Conservation (phyloP, 1,140 invertebrate species). For the Prorops nasuta region DNA sequence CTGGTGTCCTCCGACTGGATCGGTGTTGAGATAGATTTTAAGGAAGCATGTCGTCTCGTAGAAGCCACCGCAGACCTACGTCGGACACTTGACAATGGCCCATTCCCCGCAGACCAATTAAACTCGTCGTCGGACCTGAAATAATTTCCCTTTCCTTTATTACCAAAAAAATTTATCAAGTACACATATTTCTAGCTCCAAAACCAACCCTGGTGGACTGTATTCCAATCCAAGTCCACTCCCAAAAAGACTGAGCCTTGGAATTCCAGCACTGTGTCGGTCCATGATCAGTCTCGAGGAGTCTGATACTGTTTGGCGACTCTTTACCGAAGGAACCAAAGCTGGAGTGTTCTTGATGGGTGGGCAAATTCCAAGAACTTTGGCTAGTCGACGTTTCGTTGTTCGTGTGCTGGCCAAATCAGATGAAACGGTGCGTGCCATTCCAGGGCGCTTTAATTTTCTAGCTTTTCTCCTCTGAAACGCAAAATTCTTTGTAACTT, state of each 20-base stretch:
- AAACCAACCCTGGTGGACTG: slow-evolving; percentile 50
- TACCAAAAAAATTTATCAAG: neutral
- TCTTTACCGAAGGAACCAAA: slow-evolving; percentile 52
- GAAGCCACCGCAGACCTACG: slow-evolving; percentile 44
- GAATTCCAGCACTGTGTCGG: slow-evolving; percentile 40
- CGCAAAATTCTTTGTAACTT: slow-evolving; percentile 5
- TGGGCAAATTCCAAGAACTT: slow-evolving; percentile 46
- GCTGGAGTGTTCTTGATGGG: slow-evolving; percentile 38
- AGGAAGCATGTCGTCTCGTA: slow-evolving; percentile 37
- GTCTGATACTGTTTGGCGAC: slow-evolving; percentile 24
- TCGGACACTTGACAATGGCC: slow-evolving; percentile 29
- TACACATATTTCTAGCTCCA: slow-evolving; percentile 19
- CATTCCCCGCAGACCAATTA: slow-evolving; percentile 24
- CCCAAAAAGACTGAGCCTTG: slow-evolving; percentile 47
- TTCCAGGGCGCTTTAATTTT: slow-evolving; percentile 16
- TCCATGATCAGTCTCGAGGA: slow-evolving; percentile 19
- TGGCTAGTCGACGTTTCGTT: slow-evolving; percentile 49
- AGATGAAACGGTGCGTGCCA: slow-evolving; percentile 31
- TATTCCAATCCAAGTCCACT: slow-evolving; percentile 41
- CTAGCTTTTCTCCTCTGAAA: slow-evolving; percentile 25
- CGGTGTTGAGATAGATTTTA: slow-evolving; percentile 53
- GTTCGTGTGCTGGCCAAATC: slow-evolving; percentile 31
- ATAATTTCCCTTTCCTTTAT: neutral
- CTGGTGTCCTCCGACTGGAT: slow-evolving; percentile 36
- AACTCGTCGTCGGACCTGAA: slow-evolving; percentile 46